Percentiles rank a stretch among this genome's conserved stretches.
Evolutionary conservation across 2,113 vertebrate genomes (phyloP).

Genomic region (Thamnaconus septentrionalis): DNA sequence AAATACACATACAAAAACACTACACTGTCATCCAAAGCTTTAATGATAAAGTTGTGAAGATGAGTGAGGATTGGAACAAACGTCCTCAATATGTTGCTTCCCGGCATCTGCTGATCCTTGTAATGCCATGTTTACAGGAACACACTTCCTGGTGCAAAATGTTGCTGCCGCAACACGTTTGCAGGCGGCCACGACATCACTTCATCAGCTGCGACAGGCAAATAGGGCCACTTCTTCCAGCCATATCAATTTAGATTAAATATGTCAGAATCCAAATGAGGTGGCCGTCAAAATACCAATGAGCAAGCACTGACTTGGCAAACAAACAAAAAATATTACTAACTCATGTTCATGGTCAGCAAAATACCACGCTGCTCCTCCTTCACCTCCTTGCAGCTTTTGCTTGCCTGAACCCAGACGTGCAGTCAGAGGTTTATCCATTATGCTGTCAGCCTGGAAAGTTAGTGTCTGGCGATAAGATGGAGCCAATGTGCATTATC

Average conservation of each 20-base stretch:
- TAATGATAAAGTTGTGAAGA: no score
- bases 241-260: slow-evolving; percentile 68
- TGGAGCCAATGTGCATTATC: slow-evolving; percentile 8
- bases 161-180: slow-evolving; percentile 43
- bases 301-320: slow-evolving; percentile 50
- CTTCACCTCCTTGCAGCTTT: background rate
- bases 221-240: slow-evolving; percentile 39
- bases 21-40: no score
- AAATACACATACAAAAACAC: no score
- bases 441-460: background rate
- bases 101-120: no score
- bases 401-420: background rate
- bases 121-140: no score
- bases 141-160: background rate
- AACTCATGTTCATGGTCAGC: slow-evolving; percentile 55
- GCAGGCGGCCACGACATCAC: slow-evolving; percentile 48
- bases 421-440: slow-evolving; percentile 1
- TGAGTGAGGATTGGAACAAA: no score
- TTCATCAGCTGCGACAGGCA: slow-evolving; percentile 50
- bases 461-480: background rate
- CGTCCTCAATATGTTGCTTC: no score
- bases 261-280: slow-evolving; percentile 64
- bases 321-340: slow-evolving; percentile 65
- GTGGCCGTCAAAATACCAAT: slow-evolving; percentile 61
- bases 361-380: slow-evolving; percentile 26